A percentile compares a stretch with the other conserved stretches of the same genome.
These are phyloP conservation scores for Acrossocheilus fasciatus DNA, from an alignment of 2,797 vertebrate genomes.

Conservation along the genomic window DNA sequence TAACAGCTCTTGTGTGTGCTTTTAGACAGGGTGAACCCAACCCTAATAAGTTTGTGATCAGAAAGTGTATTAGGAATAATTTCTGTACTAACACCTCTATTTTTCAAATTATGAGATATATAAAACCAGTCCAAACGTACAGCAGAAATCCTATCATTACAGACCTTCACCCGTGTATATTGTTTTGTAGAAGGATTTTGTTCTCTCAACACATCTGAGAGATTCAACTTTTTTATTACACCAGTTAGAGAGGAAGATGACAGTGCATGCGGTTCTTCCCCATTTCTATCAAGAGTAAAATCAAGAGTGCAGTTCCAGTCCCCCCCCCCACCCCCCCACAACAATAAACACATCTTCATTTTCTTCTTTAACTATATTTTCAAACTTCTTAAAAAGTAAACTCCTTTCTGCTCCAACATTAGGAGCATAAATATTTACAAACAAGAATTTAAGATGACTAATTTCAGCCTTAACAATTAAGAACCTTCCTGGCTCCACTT, in stretches of 20 bases:
- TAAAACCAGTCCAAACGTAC: neutral
- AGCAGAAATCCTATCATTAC: neutral
- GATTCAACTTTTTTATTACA: neutral
- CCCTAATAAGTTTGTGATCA: too few relatives aligned
- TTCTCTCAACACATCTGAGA: neutral
- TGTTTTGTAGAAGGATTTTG: neutral
- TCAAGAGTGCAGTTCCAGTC: neutral
- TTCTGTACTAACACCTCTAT: neutral
- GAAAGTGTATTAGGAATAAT: neutral
- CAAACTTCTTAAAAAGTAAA: neutral
- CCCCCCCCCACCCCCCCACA: neutral
- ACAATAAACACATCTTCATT: neutral
- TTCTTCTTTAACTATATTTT: neutral
- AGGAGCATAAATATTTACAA: conserved; percentile 10
- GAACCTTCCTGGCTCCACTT: neutral
- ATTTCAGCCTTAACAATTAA: neutral
- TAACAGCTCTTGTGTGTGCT: neutral
- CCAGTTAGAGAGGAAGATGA: neutral
- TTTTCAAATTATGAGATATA: neutral
- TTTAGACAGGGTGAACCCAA: too few relatives aligned
- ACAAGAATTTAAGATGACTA: neutral
- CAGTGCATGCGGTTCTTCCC: neutral
- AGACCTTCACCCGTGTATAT: too few relatives aligned
- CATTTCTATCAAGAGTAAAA: neutral
- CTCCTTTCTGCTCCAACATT: neutral